Evolutionary conservation across 1,140 invertebrate species (phyloP).

Genomic region (Physella acuta): DNA sequence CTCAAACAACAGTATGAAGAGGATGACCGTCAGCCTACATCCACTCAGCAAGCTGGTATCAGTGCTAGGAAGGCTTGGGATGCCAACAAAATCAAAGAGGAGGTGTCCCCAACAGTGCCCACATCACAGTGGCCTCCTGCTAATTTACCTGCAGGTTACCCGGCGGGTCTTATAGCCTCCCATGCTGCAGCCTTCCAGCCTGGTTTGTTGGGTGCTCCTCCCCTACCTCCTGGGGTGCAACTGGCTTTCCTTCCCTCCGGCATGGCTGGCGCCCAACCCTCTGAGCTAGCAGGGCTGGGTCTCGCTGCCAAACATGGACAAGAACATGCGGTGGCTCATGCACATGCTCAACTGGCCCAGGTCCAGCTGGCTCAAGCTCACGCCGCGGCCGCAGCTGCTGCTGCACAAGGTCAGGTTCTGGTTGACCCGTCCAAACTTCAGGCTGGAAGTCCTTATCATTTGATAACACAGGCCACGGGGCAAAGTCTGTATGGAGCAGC

Average conservation of each 20-base stretch:
- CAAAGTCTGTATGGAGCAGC: slow-evolving; percentile 21
- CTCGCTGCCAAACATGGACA: slow-evolving; percentile 4
- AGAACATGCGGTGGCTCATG: slow-evolving; percentile 4
- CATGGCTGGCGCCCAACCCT: slow-evolving; percentile 23
- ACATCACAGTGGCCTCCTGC: slow-evolving; percentile 10
- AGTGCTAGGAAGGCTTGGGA: background rate
- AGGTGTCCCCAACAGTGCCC: background rate
- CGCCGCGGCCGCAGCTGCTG: slow-evolving; percentile 1
- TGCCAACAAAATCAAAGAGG: slow-evolving; percentile 13
- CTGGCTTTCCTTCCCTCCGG: slow-evolving; percentile 23
- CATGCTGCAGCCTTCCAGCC: slow-evolving; percentile 1
- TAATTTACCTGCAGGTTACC: slow-evolving; percentile 7
- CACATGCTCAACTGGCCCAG: no score
- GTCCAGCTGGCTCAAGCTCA: slow-evolving; percentile 14
- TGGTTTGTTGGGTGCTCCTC: slow-evolving; percentile 18
- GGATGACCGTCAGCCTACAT: slow-evolving; percentile 25
- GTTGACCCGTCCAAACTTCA: slow-evolving; percentile 1
- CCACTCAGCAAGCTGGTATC: background rate
- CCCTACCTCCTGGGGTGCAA: slow-evolving; percentile 20
- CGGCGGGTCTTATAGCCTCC: slow-evolving; percentile 3
- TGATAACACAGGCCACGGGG: slow-evolving; percentile 7
- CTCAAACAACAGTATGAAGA: slow-evolving; percentile 39
- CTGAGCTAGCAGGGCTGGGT: slow-evolving; percentile 16
- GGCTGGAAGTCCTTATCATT: slow-evolving; percentile 9
- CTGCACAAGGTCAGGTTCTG: slow-evolving; percentile 19